Percentiles rank a stretch among this genome's conserved stretches.
phyloP scores from a whole-genome alignment of 1,140 invertebrate species.

The Brachionus plicatilis region DNA sequence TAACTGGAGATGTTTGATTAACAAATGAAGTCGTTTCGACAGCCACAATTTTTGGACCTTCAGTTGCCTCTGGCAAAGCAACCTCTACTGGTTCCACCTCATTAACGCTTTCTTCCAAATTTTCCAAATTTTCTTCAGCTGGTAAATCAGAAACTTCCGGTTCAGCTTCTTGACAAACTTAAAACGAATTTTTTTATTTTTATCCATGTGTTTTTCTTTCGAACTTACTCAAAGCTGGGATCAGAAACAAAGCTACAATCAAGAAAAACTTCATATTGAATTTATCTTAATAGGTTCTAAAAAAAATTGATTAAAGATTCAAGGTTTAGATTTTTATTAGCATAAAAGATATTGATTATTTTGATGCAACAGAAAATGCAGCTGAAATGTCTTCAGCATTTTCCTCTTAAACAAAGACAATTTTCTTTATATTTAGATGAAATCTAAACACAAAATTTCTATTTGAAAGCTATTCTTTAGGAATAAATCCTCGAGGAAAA shows the following conservation, averaged over 20 bases:
- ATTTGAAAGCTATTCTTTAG: neutral
- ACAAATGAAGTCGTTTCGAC: neutral
- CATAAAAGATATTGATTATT: neutral
- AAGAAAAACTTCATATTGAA: neutral
- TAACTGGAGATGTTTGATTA: neutral
- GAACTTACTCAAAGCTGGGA: neutral
- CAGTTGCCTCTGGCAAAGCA: neutral
- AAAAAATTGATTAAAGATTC: neutral
- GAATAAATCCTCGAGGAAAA: neutral
- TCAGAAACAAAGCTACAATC: neutral
- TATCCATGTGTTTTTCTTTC: neutral
- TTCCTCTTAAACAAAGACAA: neutral
- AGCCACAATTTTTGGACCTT: neutral
- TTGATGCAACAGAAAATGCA: neutral
- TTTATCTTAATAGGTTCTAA: neutral
- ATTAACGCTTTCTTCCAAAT: neutral
- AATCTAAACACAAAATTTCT: neutral
- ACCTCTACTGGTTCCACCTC: neutral
- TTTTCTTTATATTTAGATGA: neutral
- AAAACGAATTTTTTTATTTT: neutral
- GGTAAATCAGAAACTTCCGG: neutral
- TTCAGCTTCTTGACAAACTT: neutral
- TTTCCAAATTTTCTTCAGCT: neutral
- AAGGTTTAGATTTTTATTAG: neutral
- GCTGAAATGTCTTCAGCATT: neutral